Evolutionary conservation across 2,888 invertebrate species (phyloP), one percentile per base, ranked within the genome.

Genomic region (Epinotia bilunana): DNA sequence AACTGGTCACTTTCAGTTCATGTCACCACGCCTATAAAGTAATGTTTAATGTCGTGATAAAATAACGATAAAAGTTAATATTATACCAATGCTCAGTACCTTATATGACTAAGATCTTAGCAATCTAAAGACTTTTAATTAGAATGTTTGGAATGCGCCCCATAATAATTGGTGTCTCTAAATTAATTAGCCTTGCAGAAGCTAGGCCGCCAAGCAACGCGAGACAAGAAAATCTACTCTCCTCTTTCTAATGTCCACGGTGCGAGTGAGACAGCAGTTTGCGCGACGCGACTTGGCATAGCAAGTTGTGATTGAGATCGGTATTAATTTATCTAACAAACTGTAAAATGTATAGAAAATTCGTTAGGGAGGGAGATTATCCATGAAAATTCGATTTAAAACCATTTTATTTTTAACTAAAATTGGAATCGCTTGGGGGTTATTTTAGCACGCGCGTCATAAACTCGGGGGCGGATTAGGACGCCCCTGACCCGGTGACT

Each of bases 401-500:
- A 23, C 46, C 46, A n/a, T n/a, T 60, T 49, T 28, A 46, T 11
- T 68, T 39, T 18, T 2, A 70, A 23, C 16, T 33, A 39, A 49
- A 60, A 20, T 61, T 53, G n/a, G 58, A 64, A 53, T 46, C 20
- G 69, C 63, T 28, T 69, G 57, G 39, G 70, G 53, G 63, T 62
- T 71, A 76, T 76, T 73, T 58, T 65, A 53, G 64, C 49, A 69
- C 43, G 39, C 46, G 67, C 67, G 63, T 79, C 82, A 80, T 84
- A 85, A 88, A 83, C 79, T 82, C 84, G 80, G 85, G 87, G 89
- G 90, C 84, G 88, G 87, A 86, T 86, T 87, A 86, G 70, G 49
- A 69, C 84, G 84, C 89, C 90, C 90, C 88, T 92, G 92, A 92
- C 92, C 91, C 83, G 85, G 90, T 91, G 90, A 90, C 91, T 90